These are phyloP conservation scores for Leptonema lineaticorne DNA, from an alignment of 1,140 invertebrate genomes.

Conservation along the genomic window DNA sequence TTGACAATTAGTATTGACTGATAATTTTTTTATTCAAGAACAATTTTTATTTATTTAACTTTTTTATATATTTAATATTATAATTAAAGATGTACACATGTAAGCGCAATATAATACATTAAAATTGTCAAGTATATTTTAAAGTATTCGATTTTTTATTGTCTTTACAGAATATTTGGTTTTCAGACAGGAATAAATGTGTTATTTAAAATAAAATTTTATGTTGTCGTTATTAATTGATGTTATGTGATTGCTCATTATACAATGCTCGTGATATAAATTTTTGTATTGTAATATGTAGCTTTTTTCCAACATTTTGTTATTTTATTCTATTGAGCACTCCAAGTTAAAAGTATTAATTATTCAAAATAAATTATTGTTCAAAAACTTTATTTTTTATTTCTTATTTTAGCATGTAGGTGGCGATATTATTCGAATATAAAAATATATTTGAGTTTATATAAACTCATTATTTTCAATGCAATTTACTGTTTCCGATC, in stretches of 20 bases:
- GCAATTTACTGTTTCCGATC: not conserved
- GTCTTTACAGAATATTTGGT: no score
- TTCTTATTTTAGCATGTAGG: conserved; percentile 48
- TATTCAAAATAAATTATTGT: conserved; percentile 51
- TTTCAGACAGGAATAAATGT: no score
- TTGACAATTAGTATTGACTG: not conserved
- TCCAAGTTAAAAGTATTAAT: conserved; percentile 49
- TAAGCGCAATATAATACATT: no score
- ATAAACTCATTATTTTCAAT: not conserved
- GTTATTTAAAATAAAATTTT: no score
- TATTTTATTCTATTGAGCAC: conserved; percentile 42
- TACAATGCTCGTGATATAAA: not conserved
- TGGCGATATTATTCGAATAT: no score
- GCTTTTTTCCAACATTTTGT: conserved; percentile 9
- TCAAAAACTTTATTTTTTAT: conserved; percentile 52
- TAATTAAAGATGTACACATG: no score
- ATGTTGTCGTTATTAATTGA: not conserved
- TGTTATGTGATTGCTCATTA: not conserved
- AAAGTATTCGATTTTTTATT: no score
- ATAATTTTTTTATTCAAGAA: not conserved
- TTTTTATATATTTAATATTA: not conserved
- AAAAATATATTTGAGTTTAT: no score
- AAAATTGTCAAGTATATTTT: no score
- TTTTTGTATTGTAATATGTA: not conserved
- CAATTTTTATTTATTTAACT: not conserved